Base-by-base conservation (phyloP, 2,888 invertebrate species). In the Junonia oenone region DNA sequence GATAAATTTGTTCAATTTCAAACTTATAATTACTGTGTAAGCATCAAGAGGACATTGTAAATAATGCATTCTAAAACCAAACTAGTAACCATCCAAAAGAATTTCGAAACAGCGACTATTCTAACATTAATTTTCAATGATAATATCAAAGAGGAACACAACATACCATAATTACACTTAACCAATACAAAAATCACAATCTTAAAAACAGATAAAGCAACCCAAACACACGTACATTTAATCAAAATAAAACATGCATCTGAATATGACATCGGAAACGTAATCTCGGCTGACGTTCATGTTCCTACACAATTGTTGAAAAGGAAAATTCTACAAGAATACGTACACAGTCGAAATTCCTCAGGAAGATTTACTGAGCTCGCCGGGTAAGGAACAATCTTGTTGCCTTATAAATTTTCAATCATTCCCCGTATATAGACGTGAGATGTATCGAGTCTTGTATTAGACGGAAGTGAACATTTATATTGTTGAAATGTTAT, bases 391-490 rank as follows among this genome's bases (percentile, higher is more conserved):
- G 45, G 49, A 49, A 48, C 49, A 56, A 59, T 59, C 53, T 55
- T 35, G 55, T 58, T 58, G 33, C 53, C 50, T 59, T 54, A 59
- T 57, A 59, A 59, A 59, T 59, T 59, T 59, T 59, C 54, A 48
- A 57, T 59, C 47, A 51, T 47, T 11, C 45, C 51, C 17, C 47
- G 27, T 46, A 33, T 46, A 54, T 29, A 43, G 37, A 51, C 49
- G 26, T 33, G n/a, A 13, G 53, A 27, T 15, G 27, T 40, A 37
- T 49, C 14, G 54, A 46, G 46, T 26, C 22, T 17, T 26, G 43
- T 26, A 13, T 26, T 22, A 13, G 19, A 40, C 17, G 26, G 43
- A 43, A 43, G 22, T 43, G 13, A 2, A 37, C 8, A 22, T 43
- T 43, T 43, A 14, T 43, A 14, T 26, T 13, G 26, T 8, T 2